Evolutionary conservation across 1,140 invertebrate species (phyloP).

Genomic region (Eulimnadia texana): DNA sequence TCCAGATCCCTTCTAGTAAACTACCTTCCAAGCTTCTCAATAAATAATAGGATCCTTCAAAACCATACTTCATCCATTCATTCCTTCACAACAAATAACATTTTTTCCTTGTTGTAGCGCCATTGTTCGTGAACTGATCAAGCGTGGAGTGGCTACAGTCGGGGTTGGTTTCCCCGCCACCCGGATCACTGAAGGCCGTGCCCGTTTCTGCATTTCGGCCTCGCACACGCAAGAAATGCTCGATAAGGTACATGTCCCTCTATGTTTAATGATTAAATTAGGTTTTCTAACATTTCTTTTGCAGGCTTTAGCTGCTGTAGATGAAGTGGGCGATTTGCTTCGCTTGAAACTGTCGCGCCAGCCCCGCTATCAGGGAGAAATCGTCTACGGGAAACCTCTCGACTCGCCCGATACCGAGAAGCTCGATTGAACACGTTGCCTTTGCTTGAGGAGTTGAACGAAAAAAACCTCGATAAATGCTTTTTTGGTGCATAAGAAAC

Average conservation of each 20-base stretch:
- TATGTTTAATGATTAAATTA: slow-evolving; percentile 7
- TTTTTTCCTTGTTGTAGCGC: slow-evolving; percentile 37
- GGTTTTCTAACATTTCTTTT: too few relatives aligned
- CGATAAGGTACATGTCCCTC: slow-evolving; percentile 48
- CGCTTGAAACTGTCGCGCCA: slow-evolving; percentile 51
- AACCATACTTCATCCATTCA: not conserved
- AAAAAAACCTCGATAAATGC: not conserved
- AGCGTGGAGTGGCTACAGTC: slow-evolving; percentile 73
- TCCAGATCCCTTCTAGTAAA: too few relatives aligned
- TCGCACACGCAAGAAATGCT: slow-evolving; percentile 91
- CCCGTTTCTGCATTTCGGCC: slow-evolving; percentile 90
- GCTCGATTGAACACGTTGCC: slow-evolving; percentile 6
- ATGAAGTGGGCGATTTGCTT: slow-evolving; percentile 49
- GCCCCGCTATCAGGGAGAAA: slow-evolving; percentile 17
- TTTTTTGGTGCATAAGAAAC: not conserved
- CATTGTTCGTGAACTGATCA: slow-evolving; percentile 68
- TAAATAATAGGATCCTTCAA: too few relatives aligned
- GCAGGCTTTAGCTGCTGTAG: slow-evolving; percentile 49
- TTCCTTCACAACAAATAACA: not conserved
- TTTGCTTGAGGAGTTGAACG: not conserved
- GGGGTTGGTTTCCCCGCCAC: slow-evolving; percentile 97
- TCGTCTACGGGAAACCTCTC: slow-evolving; percentile 16
- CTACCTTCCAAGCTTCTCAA: too few relatives aligned
- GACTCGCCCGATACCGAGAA: slow-evolving; percentile 3
- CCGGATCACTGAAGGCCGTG: slow-evolving; percentile 82